Evolutionary conservation across 1,140 invertebrate species (phyloP).

Genomic region (Anastrepha ludens): DNA sequence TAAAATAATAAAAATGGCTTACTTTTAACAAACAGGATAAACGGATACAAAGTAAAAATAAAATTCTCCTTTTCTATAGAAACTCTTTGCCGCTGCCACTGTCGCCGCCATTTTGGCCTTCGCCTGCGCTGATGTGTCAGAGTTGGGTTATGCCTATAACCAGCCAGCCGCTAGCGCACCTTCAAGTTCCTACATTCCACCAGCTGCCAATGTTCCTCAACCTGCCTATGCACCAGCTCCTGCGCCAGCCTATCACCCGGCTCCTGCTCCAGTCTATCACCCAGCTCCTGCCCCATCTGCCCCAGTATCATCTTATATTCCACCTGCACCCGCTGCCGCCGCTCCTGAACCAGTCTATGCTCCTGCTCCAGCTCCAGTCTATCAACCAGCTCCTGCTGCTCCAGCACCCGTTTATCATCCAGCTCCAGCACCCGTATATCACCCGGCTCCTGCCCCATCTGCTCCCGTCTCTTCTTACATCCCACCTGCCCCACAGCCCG

Average conservation of each 20-base stretch:
- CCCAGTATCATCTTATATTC: neutral
- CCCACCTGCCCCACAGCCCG: neutral
- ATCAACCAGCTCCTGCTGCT: conserved; percentile 32
- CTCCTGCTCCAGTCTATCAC: neutral
- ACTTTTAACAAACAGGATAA: too few relatives aligned
- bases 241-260: conserved; percentile 57
- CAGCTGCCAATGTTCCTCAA: neutral
- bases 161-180: conserved; percentile 59
- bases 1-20: neutral
- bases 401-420: conserved; percentile 12
- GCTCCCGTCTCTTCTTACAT: neutral
- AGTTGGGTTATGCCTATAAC: conserved; percentile 68
- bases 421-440: conserved; percentile 53
- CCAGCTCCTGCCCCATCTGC: conserved; percentile 28
- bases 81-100: conserved; percentile 68
- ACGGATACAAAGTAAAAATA: too few relatives aligned
- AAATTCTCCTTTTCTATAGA: conserved; percentile 58
- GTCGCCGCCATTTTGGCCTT: conserved; percentile 65
- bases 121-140: conserved; percentile 69
- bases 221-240: neutral
- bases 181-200: conserved; percentile 33
- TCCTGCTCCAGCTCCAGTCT: conserved; percentile 56
- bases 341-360: neutral
- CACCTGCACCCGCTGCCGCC: conserved; percentile 12
- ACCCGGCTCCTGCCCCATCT: neutral